Conservation (phyloP, 2,797 vertebrate genomes). For the Gymnopithys bicolor region DNA sequence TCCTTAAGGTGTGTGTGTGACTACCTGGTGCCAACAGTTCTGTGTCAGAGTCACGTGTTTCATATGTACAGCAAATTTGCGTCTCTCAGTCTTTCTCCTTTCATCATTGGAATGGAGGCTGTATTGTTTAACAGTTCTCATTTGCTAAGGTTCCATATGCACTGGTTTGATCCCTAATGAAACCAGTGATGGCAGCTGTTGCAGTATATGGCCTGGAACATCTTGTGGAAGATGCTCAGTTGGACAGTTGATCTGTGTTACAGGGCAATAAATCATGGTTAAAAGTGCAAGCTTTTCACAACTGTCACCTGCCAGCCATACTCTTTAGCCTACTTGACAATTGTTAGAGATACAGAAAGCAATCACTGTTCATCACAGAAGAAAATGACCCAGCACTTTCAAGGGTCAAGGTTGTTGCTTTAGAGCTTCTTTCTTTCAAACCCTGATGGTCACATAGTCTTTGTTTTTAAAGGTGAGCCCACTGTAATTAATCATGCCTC, state of each 20-base stretch:
- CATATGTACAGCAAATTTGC: neutral
- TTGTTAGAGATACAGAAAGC: constrained; percentile 48
- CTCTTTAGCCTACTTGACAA: constrained; percentile 8
- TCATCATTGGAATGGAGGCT: neutral
- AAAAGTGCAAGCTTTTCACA: constrained; percentile 29
- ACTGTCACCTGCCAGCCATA: neutral
- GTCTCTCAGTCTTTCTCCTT: neutral
- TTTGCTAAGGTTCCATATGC: neutral
- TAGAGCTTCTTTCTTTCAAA: neutral
- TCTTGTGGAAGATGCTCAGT: neutral
- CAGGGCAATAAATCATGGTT: constrained; percentile 34
- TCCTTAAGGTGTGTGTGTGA: neutral
- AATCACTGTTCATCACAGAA: constrained; percentile 35
- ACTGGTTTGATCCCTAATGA: neutral
- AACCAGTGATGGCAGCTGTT: neutral
- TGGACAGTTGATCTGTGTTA: constrained; percentile 29
- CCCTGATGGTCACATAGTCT: neutral
- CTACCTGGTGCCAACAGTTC: neutral
- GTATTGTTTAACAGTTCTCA: neutral
- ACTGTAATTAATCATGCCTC: neutral
- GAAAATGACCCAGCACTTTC: constrained; percentile 21
- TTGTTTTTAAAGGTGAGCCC: neutral
- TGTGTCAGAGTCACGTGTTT: neutral
- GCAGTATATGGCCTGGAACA: neutral
- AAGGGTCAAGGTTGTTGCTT: constrained; percentile 16